Base-by-base conservation (phyloP, 1,140 invertebrate genomes). In the Monomorium pharaonis region DNA sequence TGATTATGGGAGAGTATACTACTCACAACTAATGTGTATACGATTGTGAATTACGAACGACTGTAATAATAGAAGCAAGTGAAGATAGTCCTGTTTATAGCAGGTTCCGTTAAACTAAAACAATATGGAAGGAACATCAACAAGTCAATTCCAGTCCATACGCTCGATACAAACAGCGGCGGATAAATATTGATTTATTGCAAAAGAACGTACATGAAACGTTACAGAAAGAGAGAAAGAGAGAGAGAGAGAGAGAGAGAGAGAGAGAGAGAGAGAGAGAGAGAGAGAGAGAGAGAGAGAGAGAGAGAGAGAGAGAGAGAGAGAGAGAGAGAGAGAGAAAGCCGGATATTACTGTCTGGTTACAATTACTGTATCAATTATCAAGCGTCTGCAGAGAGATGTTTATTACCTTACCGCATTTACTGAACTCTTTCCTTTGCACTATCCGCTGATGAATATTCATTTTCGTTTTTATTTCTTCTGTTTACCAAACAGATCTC, bases 121-220 rank as follows among this genome's bases (percentile, higher is more conserved):
- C 24, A 74, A 72, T 12, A 10, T 80, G 24, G 47, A 70, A 83
- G 37, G 27, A 83, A 14, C 56, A 47, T 33, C 24, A 24, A 42
- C 14, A n/a, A 67, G 75, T 72, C 42, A 9, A 44, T 27, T 27
- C 42, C 24, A 10, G 47, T 42, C 47, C 21, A 42, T 27, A 54
- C 30, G 33, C 24, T 58, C 27, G 30, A 72, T 21, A 83, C 37
- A 83, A 58, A 65, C 60, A 51, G 18, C n/a, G 30, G n/a, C 2
- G 21, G 37, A 83, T 72, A 47, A 83, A 74, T 72, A 83, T 83
- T 72, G 67, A 83, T 83, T 74, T 74, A 74, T 83, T 47, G 51
- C 10, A 74, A 74, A 83, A 58, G 54, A 27, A 24, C 3, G 51
- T 42, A 56, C 58, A 81, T 14, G 24, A 12, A 72, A 56, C n/a